Evolutionary conservation across 1,140 invertebrate species (phyloP), one percentile per base, ranked within the genome.

Genomic region (Anastrepha obliqua): DNA sequence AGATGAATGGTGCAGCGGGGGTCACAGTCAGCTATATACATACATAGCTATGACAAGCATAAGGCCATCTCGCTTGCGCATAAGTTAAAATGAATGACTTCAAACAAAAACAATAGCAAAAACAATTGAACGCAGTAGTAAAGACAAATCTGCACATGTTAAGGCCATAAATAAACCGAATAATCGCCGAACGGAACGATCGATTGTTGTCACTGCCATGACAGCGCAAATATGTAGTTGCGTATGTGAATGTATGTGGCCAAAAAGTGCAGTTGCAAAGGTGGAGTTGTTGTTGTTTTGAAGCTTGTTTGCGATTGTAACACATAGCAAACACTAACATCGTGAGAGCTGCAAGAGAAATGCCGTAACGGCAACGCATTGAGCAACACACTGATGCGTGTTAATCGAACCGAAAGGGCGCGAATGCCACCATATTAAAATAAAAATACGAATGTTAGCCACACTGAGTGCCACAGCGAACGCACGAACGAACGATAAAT

Each of bases 111-210:
- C 86, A 58, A 87, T n/a, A 67, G 62, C 44, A 51, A 15, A 39
- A 70, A 70, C 47, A 67, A 58, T 87, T 47, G 20, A 5, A 87
- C 9, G 86, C 86, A 62, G 60, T 44, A 55, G 64, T 44, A 85
- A 64, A 91, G 91, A 92, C 91, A 92, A 92, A 92, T 92, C 91
- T 92, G 92, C 91, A 92, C 91, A 92, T 92, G 91, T 92, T 92
- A 92, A 90, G 90, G 90, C 91, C 91, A 92, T 92, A 92, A 92
- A 92, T 92, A 92, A 92, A 91, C 91, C 91, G 91, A 91, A 92
- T 92, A 92, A 92, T 92, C 91, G 91, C 91, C 64, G 92, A 92
- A 91, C 91, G 91, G 91, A 92, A 92, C 91, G 91, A 92, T 92
- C 91, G 91, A 92, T 92, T 92, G 91, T 92, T 92, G 91, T 92